Evolutionary conservation across 2,888 invertebrate genomes (phyloP), one percentile per base, ranked within the genome.

Genomic region (Pseudoips prasinana): DNA sequence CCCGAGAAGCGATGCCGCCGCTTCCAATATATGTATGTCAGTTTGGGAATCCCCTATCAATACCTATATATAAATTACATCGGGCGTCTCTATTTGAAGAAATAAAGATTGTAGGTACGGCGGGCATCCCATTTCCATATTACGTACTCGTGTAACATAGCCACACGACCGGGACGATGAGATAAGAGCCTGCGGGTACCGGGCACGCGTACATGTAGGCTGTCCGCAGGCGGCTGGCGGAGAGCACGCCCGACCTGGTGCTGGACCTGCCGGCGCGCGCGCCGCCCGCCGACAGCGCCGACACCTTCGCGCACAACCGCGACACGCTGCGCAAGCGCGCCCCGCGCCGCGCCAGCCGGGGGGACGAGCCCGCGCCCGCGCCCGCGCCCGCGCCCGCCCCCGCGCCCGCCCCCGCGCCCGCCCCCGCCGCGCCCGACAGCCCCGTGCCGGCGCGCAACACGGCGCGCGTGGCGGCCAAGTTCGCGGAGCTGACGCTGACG

Each of bases 191-290:
- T n/a, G n/a, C n/a, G n/a, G n/a, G n/a, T n/a, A n/a, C n/a, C n/a
- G n/a, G n/a, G n/a, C n/a, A n/a, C n/a, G n/a, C n/a, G n/a, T n/a
- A n/a, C n/a, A n/a, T n/a, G n/a, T n/a, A n/a, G n/a, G n/a, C n/a
- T n/a, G n/a, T n/a, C n/a, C 14, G 14, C 89, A 90, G 73, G 73
- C 89, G 73, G 46, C 88, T 65, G 73, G 90, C 45, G 53, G 89
- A 65, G 76, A 89, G 66, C 85, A 86, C 95, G 17, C 95, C 96
- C 1, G 96, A 95, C 83, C 88, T 95, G 37, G 95, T 96, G 47
- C 93, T 95, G 92, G 95, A 95, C 79, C 83, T 95, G 56, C 95
- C 95, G n/a, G 82, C 92, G 60, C 86, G 64, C 64, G 38, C 58
- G 66, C 33, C n/a, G n/a, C n/a, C n/a, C n/a, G 39, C 59, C 40